A percentile compares a stretch with the other conserved stretches of the same genome.
Evolutionary conservation across 2,113 vertebrate species (phyloP).

Genomic region (Bucco capensis): DNA sequence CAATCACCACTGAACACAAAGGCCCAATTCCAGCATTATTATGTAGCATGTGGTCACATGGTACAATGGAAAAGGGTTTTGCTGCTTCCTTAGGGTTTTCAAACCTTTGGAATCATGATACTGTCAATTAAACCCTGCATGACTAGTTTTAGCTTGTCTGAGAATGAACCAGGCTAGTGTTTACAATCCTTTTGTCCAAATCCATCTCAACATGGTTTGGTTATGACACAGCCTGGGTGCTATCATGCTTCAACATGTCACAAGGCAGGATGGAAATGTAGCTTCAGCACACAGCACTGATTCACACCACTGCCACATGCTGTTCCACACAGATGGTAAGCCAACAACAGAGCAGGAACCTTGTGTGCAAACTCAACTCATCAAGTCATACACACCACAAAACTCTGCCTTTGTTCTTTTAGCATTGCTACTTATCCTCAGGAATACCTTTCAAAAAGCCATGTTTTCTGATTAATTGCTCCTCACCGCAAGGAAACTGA

Average conservation of each 20-base stretch:
- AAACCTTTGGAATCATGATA: neutral
- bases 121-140: neutral
- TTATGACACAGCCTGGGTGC: neutral
- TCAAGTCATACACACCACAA: neutral
- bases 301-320: neutral
- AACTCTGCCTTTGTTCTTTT: neutral
- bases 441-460: neutral
- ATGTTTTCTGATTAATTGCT: neutral
- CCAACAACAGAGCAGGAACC: neutral
- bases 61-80: neutral
- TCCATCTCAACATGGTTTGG: neutral
- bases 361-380: neutral
- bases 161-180: neutral
- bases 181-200: neutral
- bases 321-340: neutral
- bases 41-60: rapidly evolving
- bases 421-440: neutral
- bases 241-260: neutral
- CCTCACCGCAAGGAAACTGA: no score
- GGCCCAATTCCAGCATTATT: neutral
- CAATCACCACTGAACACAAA: neutral
- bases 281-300: neutral
- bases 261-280: neutral
- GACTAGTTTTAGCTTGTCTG: neutral
- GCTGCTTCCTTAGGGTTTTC: neutral